Conservation (phyloP, 1,140 invertebrate species). For the Drosophila arawakana region DNA sequence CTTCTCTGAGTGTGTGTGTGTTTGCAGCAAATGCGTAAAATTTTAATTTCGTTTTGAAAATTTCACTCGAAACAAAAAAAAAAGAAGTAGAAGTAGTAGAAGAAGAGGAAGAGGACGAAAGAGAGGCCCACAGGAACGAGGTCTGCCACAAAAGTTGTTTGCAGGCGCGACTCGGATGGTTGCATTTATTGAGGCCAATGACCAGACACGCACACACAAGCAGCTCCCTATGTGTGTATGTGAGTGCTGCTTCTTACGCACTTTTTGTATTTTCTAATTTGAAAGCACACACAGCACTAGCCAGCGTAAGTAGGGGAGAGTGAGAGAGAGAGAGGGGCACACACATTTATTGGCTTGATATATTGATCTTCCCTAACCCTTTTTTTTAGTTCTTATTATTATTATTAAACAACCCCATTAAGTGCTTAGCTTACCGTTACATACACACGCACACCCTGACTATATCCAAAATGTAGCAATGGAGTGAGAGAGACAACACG, state of each 20-base stretch:
- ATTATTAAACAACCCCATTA: constrained; percentile 81
- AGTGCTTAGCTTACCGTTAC: constrained; percentile 38
- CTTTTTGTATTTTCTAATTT: constrained; percentile 79
- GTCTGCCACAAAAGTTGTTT: constrained; percentile 65
- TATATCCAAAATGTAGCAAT: constrained; percentile 33
- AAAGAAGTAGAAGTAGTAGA: not conserved
- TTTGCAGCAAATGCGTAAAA: constrained; percentile 74
- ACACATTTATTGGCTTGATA: constrained; percentile 65
- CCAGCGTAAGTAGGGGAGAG: not conserved
- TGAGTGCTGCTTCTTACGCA: constrained; percentile 71
- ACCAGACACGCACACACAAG: constrained; percentile 58
- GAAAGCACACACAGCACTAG: constrained; percentile 41
- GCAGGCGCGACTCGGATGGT: constrained; percentile 49
- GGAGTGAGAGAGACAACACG: not conserved
- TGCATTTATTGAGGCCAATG: constrained; percentile 74
- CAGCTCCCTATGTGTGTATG: constrained; percentile 4
- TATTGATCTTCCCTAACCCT: constrained; percentile 74
- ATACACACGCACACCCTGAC: not conserved
- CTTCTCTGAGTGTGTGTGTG: constrained; percentile 50
- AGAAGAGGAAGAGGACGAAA: not conserved
- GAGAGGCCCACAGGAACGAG: constrained; percentile 16
- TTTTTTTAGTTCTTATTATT: constrained; percentile 48
- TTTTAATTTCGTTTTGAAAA: constrained; percentile 82
- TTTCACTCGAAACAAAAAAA: constrained; percentile 66
- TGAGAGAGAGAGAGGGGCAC: constrained; percentile 14